phyloP scores from a whole-genome alignment of 2,113 vertebrate species.

The Sinocyclocheilus rhinocerous region DNA sequence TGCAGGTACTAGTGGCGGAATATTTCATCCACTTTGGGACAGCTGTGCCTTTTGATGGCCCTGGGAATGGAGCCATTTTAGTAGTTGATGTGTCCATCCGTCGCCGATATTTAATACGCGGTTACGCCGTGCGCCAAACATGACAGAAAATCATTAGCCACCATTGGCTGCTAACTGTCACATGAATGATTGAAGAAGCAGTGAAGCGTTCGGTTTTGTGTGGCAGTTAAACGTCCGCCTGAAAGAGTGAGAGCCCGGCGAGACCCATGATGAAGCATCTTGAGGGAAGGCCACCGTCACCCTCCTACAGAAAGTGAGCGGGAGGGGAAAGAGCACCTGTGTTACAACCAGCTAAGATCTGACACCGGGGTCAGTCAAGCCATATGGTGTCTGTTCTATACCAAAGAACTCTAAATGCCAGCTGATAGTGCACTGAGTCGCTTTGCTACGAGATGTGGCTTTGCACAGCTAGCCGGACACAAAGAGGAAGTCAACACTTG shows the following conservation, averaged over 20 bases:
- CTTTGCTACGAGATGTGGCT: constrained; percentile 9
- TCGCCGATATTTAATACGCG: constrained; percentile 75
- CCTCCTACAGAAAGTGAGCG: constrained; percentile 6
- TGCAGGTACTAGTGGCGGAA: constrained; percentile 46
- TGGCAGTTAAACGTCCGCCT: constrained; percentile 70
- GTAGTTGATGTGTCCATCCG: constrained; percentile 73
- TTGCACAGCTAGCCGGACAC: constrained; percentile 8
- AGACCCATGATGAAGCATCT: constrained; percentile 72
- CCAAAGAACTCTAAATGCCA: constrained; percentile 41
- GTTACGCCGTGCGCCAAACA: constrained; percentile 70
- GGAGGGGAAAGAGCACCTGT: constrained; percentile 21
- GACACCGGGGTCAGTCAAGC: constrained; percentile 44
- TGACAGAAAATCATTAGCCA: constrained; percentile 82
- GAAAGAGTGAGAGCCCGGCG: constrained; percentile 59
- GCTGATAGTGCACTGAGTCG: constrained; percentile 14
- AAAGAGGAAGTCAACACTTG: background rate
- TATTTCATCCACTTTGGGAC: constrained; percentile 49
- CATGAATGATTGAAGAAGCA: constrained; percentile 79
- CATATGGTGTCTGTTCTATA: constrained; percentile 48
- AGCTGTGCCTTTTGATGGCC: constrained; percentile 56
- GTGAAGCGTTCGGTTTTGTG: constrained; percentile 72
- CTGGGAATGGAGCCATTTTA: constrained; percentile 65
- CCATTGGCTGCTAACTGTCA: constrained; percentile 78
- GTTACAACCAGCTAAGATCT: constrained; percentile 36
- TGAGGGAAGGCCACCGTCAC: constrained; percentile 54